Evolutionary conservation across 2,888 invertebrate genomes (phyloP), one percentile per base, ranked within the genome.

Genomic region (Eumerus sabulonum): DNA sequence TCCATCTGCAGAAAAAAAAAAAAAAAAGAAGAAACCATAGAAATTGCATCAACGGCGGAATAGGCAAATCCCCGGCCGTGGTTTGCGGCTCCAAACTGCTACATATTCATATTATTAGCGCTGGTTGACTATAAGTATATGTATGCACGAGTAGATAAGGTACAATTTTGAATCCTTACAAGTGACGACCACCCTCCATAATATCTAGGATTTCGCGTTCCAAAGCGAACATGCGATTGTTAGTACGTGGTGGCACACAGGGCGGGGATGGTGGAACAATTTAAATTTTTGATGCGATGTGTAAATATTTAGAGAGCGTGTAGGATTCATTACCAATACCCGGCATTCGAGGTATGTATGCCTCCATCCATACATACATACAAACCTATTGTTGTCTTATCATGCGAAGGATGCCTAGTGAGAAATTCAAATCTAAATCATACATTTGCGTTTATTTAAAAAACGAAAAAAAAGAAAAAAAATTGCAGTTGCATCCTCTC

Each of bases 241-340:
- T n/a, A n/a, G 19, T 19, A 1, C 12, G 16, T 40, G 11, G 13
- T n/a, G 13, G 38, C 44, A 13, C 42, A 18, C 27, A 27, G 53
- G 17, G 27, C 19, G 12, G 62, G 35, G 50, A 7, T 9, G 35
- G 51, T 62, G 51, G 62, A 54, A 51, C 42, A 79, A 79, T 79
- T 79, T 79, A 79, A 74, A 79, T 74, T 74, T 68, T 74, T 79
- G 79, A 79, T 79, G 74, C 68, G 74, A 59, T 79, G 63, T 70
- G 79, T 74, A 74, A 79, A 79, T 79, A 68, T 79, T 79, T 79
- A 79, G 74, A 79, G 68, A 79, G 79, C 79, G 79, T 79, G 79
- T 74, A 79, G 74, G 68, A 79, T 79, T 79, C 79, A 79, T 79
- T 79, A 79, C 74, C 74, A 67, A 79, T 79, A 73, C 68, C 63